Evolutionary conservation across 2,797 vertebrate genomes (phyloP), one percentile per base, ranked within the genome.

Genomic region (Urosaurus nigricauda): DNA sequence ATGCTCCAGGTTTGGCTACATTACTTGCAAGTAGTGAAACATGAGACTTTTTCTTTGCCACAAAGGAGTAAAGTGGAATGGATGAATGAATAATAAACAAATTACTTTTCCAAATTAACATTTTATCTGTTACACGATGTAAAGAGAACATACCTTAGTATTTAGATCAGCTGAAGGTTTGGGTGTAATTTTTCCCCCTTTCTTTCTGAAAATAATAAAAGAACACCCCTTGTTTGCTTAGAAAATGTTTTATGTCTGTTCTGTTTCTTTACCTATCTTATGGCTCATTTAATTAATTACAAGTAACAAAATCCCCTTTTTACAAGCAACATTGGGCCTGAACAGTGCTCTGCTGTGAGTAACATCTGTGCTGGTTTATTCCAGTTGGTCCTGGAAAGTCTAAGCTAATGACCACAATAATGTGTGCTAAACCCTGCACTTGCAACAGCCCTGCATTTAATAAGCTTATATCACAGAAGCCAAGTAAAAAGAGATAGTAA

Each of bases 271-370:
- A 35, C 84, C 84, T 85, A 43, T 56, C 84, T 75, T 79, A 73
- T 87, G 58, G 68, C 86, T 84, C 89, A 81, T 85, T 87, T 87
- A 87, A 87, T 84, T 90, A 87, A 87, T 89, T 81, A 63, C 77
- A 43, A 43, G 58, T 87, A 90, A 90, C 82, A 87, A 87, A 77
- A 86, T 7, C 21, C n/a, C 11, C 79, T 56, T 87, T 86, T 87
- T 87, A 85, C 4, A 26, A 47, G 77, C 35, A 63, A 79, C 16
- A 26, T 53, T 68, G 82, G 26, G 8, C 75, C 60, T 26, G 37
- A 74, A 43, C 56, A 85, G 5, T 24, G 47, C 47, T 84, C 65
- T 84, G 82, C 43, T 35, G 43, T 80, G 88, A 32, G 29, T 7
- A 74, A 80, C 47, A 84, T 84, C 89, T 87, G 89, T 56, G 81